Percentiles rank a stretch among this genome's conserved stretches.
phyloP scores from a whole-genome alignment of 2,113 vertebrate genomes.

The Tragelaphus scriptus region DNA sequence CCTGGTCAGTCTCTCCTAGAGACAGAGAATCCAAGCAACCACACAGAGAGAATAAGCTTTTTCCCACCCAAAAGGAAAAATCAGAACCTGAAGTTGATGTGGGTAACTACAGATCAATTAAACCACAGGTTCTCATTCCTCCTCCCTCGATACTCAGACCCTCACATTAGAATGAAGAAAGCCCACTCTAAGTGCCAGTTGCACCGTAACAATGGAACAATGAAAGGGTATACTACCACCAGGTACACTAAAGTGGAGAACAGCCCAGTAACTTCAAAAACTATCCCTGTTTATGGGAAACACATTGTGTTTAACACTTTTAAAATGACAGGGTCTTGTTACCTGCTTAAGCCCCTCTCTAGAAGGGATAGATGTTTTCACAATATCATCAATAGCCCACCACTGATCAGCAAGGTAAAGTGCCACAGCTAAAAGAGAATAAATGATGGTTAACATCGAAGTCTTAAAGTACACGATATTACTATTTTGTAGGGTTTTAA shows the following conservation, averaged over 20 bases:
- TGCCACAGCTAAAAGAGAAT: constrained; percentile 80
- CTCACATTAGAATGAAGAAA: not conserved
- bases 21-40: not conserved
- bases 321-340: constrained; percentile 14
- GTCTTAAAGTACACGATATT: not conserved
- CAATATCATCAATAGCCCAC: constrained; percentile 90
- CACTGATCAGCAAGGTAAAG: constrained; percentile 89
- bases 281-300: not conserved
- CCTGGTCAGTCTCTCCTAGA: not conserved
- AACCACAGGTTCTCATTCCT: not conserved
- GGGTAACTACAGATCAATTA: not conserved
- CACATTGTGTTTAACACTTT: not conserved
- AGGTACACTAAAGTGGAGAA: not conserved
- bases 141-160: not conserved
- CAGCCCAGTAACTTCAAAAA: not conserved
- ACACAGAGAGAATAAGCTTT: not conserved
- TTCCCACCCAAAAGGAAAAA: not conserved
- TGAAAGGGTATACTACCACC: not conserved
- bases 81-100: not conserved
- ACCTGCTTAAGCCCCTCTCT: constrained; percentile 88
- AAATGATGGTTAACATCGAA: constrained; percentile 25
- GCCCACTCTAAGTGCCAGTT: not conserved
- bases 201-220: not conserved
- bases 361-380: constrained; percentile 82
- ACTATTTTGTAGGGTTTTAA: not conserved